Conservation (phyloP, 2,888 invertebrate genomes). For the Neoascia interrupta region DNA sequence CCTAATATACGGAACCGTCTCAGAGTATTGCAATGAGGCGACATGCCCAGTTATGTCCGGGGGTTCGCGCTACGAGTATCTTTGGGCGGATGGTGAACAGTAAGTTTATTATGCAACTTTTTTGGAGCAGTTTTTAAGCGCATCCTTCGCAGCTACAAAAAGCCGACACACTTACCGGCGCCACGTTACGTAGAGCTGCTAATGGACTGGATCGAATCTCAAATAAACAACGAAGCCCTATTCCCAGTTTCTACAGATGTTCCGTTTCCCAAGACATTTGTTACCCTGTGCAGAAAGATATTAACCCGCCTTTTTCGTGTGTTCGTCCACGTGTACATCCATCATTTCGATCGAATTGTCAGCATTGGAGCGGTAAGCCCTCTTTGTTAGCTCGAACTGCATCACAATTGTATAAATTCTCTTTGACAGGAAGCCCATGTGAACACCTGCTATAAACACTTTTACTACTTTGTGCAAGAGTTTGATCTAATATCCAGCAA, state of each 20-base stretch:
- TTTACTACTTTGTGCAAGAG: conserved; percentile 94
- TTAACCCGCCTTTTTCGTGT: conserved; percentile 92
- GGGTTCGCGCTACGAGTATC: conserved; percentile 92
- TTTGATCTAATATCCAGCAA: conserved; percentile 90
- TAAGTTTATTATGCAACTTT: too few relatives aligned
- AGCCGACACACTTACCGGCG: conserved; percentile 90
- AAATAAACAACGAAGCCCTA: conserved; percentile 92
- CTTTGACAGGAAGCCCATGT: conserved; percentile 88
- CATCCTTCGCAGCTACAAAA: conserved; percentile 82
- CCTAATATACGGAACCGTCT: conserved; percentile 93
- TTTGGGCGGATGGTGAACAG: conserved; percentile 92
- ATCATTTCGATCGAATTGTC: conserved; percentile 94
- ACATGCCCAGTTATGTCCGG: conserved; percentile 95
- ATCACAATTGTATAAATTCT: not conserved
- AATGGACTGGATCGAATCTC: conserved; percentile 95
- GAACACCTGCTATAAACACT: conserved; percentile 96
- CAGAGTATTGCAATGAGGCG: conserved; percentile 89
- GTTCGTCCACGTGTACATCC: conserved; percentile 96
- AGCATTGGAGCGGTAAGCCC: conserved; percentile 90
- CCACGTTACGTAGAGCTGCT: conserved; percentile 89
- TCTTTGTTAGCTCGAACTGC: not conserved
- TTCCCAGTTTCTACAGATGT: conserved; percentile 93
- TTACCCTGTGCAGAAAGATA: conserved; percentile 90
- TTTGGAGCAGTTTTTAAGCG: too few relatives aligned
- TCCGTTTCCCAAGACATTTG: conserved; percentile 92